Conservation (phyloP, 1,140 invertebrate genomes). For the Dryas iulia region DNA sequence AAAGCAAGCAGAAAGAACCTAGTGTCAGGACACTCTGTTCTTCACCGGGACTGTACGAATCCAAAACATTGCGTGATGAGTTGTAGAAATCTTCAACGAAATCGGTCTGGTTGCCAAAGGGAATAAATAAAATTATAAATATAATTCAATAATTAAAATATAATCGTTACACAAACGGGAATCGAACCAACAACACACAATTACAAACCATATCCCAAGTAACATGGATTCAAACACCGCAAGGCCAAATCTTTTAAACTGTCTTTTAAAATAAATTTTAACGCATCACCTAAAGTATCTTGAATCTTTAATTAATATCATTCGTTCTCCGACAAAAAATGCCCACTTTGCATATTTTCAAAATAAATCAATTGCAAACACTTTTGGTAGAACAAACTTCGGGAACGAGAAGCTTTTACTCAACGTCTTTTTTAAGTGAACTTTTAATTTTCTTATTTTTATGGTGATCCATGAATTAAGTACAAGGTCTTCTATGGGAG, state of each 20-base stretch:
- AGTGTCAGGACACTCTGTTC: no score
- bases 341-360: not conserved
- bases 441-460: constrained; percentile 1
- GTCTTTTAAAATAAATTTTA: not conserved
- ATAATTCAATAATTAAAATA: no score
- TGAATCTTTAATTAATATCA: not conserved
- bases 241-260: not conserved
- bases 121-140: no score
- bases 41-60: no score
- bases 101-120: no score
- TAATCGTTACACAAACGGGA: no score
- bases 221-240: not conserved
- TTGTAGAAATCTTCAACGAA: no score
- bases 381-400: constrained; percentile 5
- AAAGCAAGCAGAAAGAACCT: no score
- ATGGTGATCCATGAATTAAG: not conserved
- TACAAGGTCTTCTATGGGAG: not conserved
- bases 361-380: constrained; percentile 10
- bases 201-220: not conserved
- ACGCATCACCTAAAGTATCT: not conserved
- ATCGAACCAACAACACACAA: no score
- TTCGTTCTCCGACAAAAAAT: not conserved
- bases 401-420: not conserved
- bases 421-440: not conserved
- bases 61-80: no score